phyloP scores from a whole-genome alignment of 2,797 vertebrate species.

The Caiman crocodilus region DNA sequence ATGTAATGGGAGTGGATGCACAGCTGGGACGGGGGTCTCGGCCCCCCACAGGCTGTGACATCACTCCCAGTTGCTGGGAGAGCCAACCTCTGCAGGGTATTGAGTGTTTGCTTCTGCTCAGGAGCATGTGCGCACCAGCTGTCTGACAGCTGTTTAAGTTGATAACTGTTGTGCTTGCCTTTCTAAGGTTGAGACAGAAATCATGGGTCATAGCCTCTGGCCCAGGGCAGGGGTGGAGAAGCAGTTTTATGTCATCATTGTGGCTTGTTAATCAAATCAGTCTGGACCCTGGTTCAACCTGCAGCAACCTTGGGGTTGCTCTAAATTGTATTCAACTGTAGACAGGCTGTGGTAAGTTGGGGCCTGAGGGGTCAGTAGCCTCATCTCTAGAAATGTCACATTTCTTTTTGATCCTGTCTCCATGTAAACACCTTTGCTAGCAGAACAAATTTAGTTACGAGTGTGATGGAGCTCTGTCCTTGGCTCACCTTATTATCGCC shows the following conservation, averaged over 20 bases:
- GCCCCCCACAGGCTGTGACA: neutral
- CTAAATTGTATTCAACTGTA: neutral
- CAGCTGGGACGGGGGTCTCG: neutral
- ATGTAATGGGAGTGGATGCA: neutral
- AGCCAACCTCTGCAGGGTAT: neutral
- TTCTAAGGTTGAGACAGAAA: neutral
- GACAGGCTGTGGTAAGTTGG: neutral
- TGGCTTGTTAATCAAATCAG: neutral
- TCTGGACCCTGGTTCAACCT: neutral
- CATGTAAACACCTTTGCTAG: no score
- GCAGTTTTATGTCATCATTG: neutral
- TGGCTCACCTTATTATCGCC: no score
- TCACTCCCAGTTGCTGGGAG: neutral
- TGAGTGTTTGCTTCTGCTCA: neutral
- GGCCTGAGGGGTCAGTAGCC: no score
- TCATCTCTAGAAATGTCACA: no score
- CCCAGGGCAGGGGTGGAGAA: neutral
- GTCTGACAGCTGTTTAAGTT: neutral
- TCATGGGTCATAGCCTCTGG: neutral
- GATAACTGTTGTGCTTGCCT: neutral
- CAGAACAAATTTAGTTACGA: no score
- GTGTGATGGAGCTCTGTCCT: no score
- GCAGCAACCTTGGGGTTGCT: neutral
- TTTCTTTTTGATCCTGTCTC: no score
- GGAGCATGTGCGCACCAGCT: neutral